Percentiles rank a stretch among this genome's conserved stretches.
These are phyloP conservation scores for Plestiodon gilberti DNA, from an alignment of 2,113 vertebrate genomes.

Conservation along the genomic window DNA sequence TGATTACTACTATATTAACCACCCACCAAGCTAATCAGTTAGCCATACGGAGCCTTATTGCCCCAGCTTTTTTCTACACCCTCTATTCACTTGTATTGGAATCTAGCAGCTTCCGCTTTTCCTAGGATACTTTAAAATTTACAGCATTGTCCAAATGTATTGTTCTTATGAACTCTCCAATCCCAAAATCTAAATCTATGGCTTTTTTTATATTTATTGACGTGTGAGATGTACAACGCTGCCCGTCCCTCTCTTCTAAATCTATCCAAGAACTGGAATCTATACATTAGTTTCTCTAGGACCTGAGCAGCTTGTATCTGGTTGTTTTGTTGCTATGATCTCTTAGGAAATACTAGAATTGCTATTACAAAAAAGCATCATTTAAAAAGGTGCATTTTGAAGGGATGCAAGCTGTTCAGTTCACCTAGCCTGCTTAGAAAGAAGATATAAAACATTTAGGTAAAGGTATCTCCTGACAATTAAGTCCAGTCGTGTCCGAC, in stretches of 20 bases:
- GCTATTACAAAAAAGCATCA: no score
- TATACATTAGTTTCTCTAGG: slow-evolving; percentile 70
- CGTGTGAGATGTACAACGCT: slow-evolving; percentile 50
- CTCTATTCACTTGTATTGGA: slow-evolving; percentile 14
- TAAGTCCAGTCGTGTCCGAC: no score
- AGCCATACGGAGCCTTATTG: neutral
- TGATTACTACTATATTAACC: neutral
- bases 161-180: slow-evolving; percentile 62
- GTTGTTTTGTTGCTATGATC: slow-evolving; percentile 69
- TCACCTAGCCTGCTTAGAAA: slow-evolving; percentile 19
- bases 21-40: neutral
- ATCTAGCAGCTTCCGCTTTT: slow-evolving; percentile 16
- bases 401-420: slow-evolving; percentile 52
- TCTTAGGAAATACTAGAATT: slow-evolving; percentile 71
- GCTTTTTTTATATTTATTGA: slow-evolving; percentile 63
- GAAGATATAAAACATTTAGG: slow-evolving; percentile 57
- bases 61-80: slow-evolving; percentile 17
- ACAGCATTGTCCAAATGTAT: slow-evolving; percentile 46
- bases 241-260: slow-evolving; percentile 59
- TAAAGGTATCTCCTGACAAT: no score
- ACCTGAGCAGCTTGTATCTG: slow-evolving; percentile 70
- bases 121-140: slow-evolving; percentile 36
- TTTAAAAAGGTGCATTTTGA: slow-evolving; percentile 73
- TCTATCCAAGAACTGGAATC: slow-evolving; percentile 67
- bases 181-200: slow-evolving; percentile 64